Evolutionary conservation across 64 coral and sea anemone genomes (phyloP).

Genomic region (Acropora yongei): DNA sequence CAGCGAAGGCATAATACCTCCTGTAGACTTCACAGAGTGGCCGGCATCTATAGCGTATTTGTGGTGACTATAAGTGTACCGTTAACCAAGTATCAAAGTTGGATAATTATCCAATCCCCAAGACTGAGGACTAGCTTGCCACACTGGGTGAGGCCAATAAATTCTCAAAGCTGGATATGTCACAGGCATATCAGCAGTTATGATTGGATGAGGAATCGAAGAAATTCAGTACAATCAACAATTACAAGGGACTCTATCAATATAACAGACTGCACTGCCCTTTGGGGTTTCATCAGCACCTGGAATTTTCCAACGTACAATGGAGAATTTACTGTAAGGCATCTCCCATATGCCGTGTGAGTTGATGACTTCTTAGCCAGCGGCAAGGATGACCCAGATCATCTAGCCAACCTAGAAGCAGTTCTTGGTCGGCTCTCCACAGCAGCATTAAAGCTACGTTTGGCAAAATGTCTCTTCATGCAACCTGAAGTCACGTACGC

Average conservation of each 20-base stretch:
- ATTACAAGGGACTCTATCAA: too few relatives aligned
- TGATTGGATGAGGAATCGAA: too few relatives aligned
- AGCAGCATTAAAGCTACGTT: not conserved
- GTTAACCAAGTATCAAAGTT: not conserved
- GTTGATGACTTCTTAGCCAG: conserved; percentile 40
- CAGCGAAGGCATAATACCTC: not conserved
- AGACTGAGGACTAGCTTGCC: not conserved
- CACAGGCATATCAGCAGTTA: too few relatives aligned
- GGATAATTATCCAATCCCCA: not conserved
- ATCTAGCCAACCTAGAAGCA: conserved; percentile 6
- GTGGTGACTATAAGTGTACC: too few relatives aligned
- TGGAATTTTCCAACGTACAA: not conserved
- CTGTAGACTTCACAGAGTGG: not conserved
- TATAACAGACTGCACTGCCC: too few relatives aligned
- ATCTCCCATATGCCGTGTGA: not conserved
- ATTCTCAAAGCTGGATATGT: too few relatives aligned
- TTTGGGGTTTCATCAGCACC: too few relatives aligned
- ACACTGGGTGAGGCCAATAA: not conserved
- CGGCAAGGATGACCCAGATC: conserved; percentile 19
- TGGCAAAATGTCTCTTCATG: conserved; percentile 52
- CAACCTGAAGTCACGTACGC: conserved; percentile 8
- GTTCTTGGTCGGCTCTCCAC: conserved; percentile 24
- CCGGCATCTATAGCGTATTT: not conserved
- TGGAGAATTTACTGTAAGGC: conserved; percentile 65
- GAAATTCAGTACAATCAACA: too few relatives aligned